These are phyloP conservation scores for Chrysopilus asiliformis DNA, from an alignment of 2,888 invertebrate genomes.

Conservation along the genomic window DNA sequence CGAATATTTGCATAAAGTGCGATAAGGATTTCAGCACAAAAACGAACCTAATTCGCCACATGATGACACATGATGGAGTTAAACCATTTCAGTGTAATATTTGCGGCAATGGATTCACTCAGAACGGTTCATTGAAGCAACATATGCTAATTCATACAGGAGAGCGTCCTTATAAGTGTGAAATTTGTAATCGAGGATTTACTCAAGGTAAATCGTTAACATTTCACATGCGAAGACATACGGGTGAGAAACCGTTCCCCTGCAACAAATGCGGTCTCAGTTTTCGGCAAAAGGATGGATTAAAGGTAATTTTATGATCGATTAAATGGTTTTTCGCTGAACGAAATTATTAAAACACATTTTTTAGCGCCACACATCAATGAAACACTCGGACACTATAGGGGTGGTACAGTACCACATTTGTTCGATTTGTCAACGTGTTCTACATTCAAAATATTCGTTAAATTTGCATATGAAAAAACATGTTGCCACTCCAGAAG, in stretches of 20 bases:
- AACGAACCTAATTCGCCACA: conserved; percentile 28
- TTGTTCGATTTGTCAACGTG: conserved; percentile 22
- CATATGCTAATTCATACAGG: conserved; percentile 29
- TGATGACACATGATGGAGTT: conserved; percentile 25
- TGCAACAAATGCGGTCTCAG: conserved; percentile 25
- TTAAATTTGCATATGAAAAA: conserved; percentile 23
- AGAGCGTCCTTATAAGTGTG: conserved; percentile 25
- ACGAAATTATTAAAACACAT: not conserved
- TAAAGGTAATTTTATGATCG: conserved; percentile 19
- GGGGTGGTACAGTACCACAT: conserved; percentile 12
- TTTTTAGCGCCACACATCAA: conserved; percentile 21
- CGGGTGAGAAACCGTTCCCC: conserved; percentile 27
- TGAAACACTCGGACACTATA: conserved; percentile 20
- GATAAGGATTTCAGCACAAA: conserved; percentile 28
- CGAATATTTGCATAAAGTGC: conserved; percentile 23
- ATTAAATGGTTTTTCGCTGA: not conserved
- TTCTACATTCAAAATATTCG: conserved; percentile 20
- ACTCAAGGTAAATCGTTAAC: conserved; percentile 27
- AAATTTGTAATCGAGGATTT: conserved; percentile 24
- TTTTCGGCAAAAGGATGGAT: conserved; percentile 28
- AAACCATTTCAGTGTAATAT: conserved; percentile 23
- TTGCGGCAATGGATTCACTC: conserved; percentile 26
- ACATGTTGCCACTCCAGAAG: conserved; percentile 28
- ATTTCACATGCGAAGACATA: conserved; percentile 27
- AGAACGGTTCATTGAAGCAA: conserved; percentile 27